Evolutionary conservation across 1,140 invertebrate genomes (phyloP), one percentile per base, ranked within the genome.

Genomic region (Lordiphosa clarofinis): DNA sequence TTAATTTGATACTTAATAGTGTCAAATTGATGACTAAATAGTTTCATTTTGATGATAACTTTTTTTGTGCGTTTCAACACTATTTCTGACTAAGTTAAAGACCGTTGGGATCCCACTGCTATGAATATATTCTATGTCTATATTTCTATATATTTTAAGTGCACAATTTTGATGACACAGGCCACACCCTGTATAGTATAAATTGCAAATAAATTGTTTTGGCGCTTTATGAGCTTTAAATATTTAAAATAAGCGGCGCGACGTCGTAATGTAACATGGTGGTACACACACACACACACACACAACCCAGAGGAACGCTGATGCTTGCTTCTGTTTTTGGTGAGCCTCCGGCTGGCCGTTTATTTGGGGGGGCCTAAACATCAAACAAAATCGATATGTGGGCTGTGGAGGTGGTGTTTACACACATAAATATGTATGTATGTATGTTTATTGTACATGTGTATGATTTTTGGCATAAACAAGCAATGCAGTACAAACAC

Each of bases 341-440:
- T 44, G 43, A 5, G 15, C n/a, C n/a, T 24, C n/a, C 42, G 15
- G 44, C 33, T 28, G 28, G 36, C 38, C 54, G 38, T 49, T 59
- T 61, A 65, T 36, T 44, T 21, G 3, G 15, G 15, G 42, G 48
- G 48, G 57, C 54, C 72, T 68, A 82, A 81, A 82, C 76, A 81
- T 81, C 76, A 81, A 81, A 81, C 76, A 81, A 81, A 81, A 81
- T 81, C 76, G 76, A 81, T 81, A 81, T 76, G 50, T 64, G 78
- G 76, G 72, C 56, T 72, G 59, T 70, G 65, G 21, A 1, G 15
- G 15, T 15, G 15, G 3, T 24, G 21, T 24, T 0, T 4, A 24
- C 5, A 24, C 21, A 8, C 11, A 11, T 12, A 15, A 15, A 15
- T 15, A 21, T 21, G 4, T 21, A 21, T 21, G 4, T 21, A 21